A percentile compares a stretch with the other conserved stretches of the same genome.
Conservation (phyloP, 2,888 invertebrate genomes). For the Camptogramma bilineatum region DNA sequence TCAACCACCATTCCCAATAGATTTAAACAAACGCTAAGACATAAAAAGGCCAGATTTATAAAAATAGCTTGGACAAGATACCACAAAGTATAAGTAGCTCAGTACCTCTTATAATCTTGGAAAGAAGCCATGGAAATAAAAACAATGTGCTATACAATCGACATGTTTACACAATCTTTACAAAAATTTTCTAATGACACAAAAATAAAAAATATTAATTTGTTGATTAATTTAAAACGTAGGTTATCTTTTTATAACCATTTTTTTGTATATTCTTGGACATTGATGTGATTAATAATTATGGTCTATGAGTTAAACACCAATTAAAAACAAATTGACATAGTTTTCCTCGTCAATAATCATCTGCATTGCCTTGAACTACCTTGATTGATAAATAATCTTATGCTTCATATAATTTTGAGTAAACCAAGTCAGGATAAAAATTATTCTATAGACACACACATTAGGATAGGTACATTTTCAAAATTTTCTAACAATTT, state of each 20-base stretch:
- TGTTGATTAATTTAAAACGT: no score
- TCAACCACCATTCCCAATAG: no score
- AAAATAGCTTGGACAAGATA: slow-evolving; percentile 12
- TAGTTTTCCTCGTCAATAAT: slow-evolving; percentile 1
- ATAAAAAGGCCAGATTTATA: neutral
- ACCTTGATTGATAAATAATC: neutral
- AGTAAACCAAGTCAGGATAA: neutral
- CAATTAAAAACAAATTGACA: slow-evolving; percentile 1
- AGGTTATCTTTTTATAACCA: neutral
- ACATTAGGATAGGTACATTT: no score
- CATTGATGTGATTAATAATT: neutral
- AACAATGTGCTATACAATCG: slow-evolving; percentile 9
- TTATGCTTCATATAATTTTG: neutral
- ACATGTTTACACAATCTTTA: neutral
- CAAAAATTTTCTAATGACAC: no score
- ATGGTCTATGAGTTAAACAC: neutral
- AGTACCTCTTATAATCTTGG: slow-evolving; percentile 24
- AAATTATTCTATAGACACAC: no score
- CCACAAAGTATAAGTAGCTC: slow-evolving; percentile 12
- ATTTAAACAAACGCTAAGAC: no score
- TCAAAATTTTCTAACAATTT: no score
- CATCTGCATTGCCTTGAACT: neutral
- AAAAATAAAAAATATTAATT: no score
- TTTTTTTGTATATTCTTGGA: neutral
- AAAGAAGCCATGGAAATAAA: slow-evolving; percentile 23